A percentile compares a stretch with the other conserved stretches of the same genome.
These are phyloP conservation scores for Microplitis manilae DNA, from an alignment of 2,888 invertebrate species.

Conservation along the genomic window DNA sequence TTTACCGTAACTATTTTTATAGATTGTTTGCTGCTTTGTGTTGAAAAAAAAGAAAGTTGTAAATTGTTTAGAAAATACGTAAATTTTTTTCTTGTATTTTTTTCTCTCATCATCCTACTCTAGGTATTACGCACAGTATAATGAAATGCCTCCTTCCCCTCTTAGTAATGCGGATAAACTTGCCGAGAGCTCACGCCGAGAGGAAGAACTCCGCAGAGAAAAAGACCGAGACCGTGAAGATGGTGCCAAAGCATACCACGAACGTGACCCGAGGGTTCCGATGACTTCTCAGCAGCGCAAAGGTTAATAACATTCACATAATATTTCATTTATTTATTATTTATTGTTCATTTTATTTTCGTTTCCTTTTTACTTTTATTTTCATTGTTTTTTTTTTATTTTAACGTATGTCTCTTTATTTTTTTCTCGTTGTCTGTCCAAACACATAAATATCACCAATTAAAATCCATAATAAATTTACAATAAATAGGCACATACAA, in stretches of 20 bases:
- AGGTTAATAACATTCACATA: slow-evolving; percentile 55
- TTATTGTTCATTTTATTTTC: not conserved
- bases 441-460: not conserved
- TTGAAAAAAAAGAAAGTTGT: slow-evolving; percentile 25
- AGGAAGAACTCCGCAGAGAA: slow-evolving; percentile 66
- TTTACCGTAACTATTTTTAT: not conserved
- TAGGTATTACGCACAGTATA: slow-evolving; percentile 70
- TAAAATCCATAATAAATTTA: slow-evolving; percentile 3
- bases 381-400: slow-evolving; percentile 23
- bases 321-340: not conserved
- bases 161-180: slow-evolving; percentile 70
- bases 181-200: slow-evolving; percentile 65
- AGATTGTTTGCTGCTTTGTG: slow-evolving; percentile 5
- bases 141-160: slow-evolving; percentile 70
- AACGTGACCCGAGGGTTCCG: slow-evolving; percentile 64
- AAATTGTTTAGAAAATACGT: slow-evolving; percentile 34
- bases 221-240: slow-evolving; percentile 66
- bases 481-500: slow-evolving; percentile 18
- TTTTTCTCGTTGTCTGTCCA: not conserved
- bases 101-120: slow-evolving; percentile 49
- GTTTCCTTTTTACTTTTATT: slow-evolving; percentile 2
- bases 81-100: slow-evolving; percentile 53
- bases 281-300: slow-evolving; percentile 66
- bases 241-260: slow-evolving; percentile 66
- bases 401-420: slow-evolving; percentile 35